Conservation (phyloP, 2,888 invertebrate species). For the Diarsia mendica region DNA sequence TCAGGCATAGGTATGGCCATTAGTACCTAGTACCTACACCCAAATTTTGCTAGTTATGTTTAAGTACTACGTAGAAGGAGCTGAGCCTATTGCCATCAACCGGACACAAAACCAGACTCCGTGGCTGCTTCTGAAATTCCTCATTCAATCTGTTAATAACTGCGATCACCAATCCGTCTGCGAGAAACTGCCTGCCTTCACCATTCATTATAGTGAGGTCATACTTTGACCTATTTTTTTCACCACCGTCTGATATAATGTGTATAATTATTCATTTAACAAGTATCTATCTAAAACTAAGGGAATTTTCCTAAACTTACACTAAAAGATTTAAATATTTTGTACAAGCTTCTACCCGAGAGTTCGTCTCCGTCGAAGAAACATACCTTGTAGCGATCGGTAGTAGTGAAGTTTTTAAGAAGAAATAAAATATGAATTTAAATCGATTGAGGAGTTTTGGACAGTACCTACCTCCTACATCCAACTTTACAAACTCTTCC, state of each 20-base stretch:
- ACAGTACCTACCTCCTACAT: neutral
- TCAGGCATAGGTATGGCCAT: too few relatives aligned
- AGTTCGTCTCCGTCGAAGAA: neutral
- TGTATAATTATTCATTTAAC: slow-evolving; percentile 6
- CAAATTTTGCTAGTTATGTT: too few relatives aligned
- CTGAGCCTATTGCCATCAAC: too few relatives aligned
- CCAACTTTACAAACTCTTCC: neutral
- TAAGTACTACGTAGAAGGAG: too few relatives aligned
- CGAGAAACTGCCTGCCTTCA: neutral
- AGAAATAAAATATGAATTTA: neutral
- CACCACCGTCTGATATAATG: neutral
- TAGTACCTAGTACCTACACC: too few relatives aligned
- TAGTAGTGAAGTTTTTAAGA: neutral
- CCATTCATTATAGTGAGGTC: neutral
- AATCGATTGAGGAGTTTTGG: neutral
- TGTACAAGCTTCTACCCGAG: neutral
- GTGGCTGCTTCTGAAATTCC: too few relatives aligned
- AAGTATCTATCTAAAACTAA: neutral
- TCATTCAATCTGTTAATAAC: neutral
- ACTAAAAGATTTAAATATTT: neutral
- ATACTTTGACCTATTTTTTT: slow-evolving; percentile 13
- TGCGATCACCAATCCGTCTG: neutral
- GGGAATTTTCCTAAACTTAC: neutral
- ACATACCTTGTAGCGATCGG: neutral
- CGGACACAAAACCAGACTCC: too few relatives aligned